Evolutionary conservation across 2,797 vertebrate genomes (phyloP).

Genomic region (Tolypeutes matacus): DNA sequence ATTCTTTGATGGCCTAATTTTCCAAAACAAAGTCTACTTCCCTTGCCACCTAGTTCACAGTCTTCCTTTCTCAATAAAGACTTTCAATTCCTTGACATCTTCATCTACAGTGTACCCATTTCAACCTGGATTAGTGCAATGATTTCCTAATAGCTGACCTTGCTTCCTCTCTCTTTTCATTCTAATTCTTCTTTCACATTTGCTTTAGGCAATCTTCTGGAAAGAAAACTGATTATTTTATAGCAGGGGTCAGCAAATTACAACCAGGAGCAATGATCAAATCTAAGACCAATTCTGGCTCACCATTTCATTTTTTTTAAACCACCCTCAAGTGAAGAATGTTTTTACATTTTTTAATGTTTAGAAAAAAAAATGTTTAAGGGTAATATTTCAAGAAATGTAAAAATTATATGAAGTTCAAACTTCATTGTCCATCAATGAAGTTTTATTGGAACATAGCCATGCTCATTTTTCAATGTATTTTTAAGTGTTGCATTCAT

Average conservation of each 20-base stretch:
- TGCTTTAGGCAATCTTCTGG: neutral
- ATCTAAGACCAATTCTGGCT: neutral
- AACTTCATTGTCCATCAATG: neutral
- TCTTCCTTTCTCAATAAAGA: neutral
- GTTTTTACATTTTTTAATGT: neutral
- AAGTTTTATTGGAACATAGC: neutral
- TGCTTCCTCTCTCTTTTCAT: neutral
- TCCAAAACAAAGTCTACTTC: neutral
- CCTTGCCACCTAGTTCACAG: neutral
- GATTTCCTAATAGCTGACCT: neutral
- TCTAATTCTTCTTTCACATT: neutral
- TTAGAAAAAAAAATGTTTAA: neutral
- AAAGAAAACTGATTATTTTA: neutral
- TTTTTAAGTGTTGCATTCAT: neutral
- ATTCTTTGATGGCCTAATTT: neutral
- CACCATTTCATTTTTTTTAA: neutral
- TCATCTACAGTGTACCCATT: neutral
- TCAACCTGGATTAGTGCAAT: neutral
- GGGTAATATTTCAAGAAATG: neutral
- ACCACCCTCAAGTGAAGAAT: neutral
- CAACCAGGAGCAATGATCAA: neutral
- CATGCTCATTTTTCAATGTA: neutral
- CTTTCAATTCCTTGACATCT: neutral
- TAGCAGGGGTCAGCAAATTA: neutral
- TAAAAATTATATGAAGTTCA: constrained; percentile 31